These are phyloP conservation scores for Macroteleia sp. DNA, from an alignment of 2,888 invertebrate species.

Conservation along the genomic window DNA sequence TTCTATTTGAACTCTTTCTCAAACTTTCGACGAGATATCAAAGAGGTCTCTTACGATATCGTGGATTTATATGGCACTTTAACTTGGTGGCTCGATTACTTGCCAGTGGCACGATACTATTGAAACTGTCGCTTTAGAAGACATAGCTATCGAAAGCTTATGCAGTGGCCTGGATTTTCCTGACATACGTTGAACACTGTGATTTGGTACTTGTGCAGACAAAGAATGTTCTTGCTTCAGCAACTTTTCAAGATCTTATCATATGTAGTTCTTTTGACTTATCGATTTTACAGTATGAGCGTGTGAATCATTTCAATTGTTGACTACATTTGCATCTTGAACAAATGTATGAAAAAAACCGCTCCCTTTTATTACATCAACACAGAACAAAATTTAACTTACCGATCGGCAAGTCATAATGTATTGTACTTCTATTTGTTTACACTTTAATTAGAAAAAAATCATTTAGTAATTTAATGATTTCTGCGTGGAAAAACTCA, in stretches of 20 bases:
- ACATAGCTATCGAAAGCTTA: conserved; percentile 62
- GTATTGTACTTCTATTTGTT: too few relatives aligned
- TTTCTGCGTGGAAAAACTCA: too few relatives aligned
- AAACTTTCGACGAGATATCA: conserved; percentile 63
- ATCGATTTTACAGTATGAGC: conserved; percentile 43
- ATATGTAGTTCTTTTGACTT: conserved; percentile 48
- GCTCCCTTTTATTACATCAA: background rate
- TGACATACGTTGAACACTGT: conserved; percentile 60
- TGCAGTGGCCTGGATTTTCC: conserved; percentile 63
- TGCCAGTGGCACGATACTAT: conserved; percentile 62
- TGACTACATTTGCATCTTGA: conserved; percentile 3
- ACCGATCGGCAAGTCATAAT: too few relatives aligned
- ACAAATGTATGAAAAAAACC: background rate
- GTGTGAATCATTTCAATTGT: conserved; percentile 36
- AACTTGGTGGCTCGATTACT: conserved; percentile 61
- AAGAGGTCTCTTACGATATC: conserved; percentile 67
- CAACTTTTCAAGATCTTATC: conserved; percentile 59
- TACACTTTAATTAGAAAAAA: too few relatives aligned
- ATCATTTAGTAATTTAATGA: too few relatives aligned
- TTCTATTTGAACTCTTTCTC: conserved; percentile 50
- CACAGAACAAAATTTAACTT: too few relatives aligned
- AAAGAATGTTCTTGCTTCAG: conserved; percentile 56
- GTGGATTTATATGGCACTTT: conserved; percentile 71
- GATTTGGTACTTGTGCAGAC: conserved; percentile 61
- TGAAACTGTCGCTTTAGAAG: conserved; percentile 69